Percentiles rank a stretch among this genome's conserved stretches.
Conservation (phyloP, 2,113 vertebrate species). For the Lophius piscatorius region DNA sequence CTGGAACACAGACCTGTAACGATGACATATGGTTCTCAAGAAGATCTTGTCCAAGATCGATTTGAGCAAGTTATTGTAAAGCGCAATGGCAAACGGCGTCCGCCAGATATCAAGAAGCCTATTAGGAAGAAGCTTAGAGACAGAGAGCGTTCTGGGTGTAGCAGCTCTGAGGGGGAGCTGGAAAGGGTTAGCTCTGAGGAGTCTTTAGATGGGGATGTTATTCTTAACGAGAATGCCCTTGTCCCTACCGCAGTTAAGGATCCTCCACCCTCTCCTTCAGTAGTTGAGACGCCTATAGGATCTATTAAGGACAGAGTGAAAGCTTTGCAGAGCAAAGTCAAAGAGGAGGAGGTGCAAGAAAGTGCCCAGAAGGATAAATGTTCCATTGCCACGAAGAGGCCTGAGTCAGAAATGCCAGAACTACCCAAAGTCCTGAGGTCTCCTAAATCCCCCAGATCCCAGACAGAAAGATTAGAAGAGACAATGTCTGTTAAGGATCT, state of each 20-base stretch:
- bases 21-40: slow-evolving; percentile 45
- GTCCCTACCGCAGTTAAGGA: slow-evolving; percentile 57
- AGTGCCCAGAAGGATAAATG: slow-evolving; percentile 69
- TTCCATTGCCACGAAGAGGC: slow-evolving; percentile 44
- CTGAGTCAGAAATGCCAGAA: slow-evolving; percentile 69
- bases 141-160: slow-evolving; percentile 77
- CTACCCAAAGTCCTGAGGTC: slow-evolving; percentile 80
- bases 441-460: slow-evolving; percentile 79
- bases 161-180: slow-evolving; percentile 79
- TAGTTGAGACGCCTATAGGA: slow-evolving; percentile 94
- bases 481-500: slow-evolving; percentile 95
- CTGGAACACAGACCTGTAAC: slow-evolving; percentile 51
- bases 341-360: slow-evolving; percentile 87
- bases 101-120: slow-evolving; percentile 90
- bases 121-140: slow-evolving; percentile 88
- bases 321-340: slow-evolving; percentile 90
- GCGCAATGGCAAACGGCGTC: slow-evolving; percentile 72
- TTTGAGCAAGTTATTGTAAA: slow-evolving; percentile 69
- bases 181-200: slow-evolving; percentile 85
- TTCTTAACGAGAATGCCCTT: slow-evolving; percentile 69
- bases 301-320: slow-evolving; percentile 95
- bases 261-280: slow-evolving; percentile 85
- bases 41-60: slow-evolving; percentile 70
- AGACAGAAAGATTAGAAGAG: slow-evolving; percentile 92
- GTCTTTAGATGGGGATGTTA: slow-evolving; percentile 81